Evolutionary conservation across 2,797 vertebrate species (phyloP), one percentile per base, ranked within the genome.

Genomic region (Nyctibius grandis): DNA sequence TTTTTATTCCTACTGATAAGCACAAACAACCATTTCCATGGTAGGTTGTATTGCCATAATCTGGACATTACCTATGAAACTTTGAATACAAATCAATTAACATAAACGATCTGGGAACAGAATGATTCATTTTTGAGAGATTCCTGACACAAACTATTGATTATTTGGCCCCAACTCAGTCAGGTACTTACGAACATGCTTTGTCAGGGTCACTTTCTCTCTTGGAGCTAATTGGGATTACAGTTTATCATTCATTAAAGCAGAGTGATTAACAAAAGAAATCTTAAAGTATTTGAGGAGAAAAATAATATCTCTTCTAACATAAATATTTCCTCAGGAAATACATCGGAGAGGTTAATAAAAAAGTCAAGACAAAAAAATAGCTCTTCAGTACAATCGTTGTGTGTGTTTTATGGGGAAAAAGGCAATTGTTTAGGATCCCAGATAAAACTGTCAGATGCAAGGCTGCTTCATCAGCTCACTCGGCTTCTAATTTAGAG

Each of bases 391-490:
- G 54, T 90, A 23, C 83, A 81, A 73, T 29, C 1, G 0, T 65
- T 42, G 56, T 44, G 26, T 79, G 50, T 38, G 34, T 10, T 81
- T 92, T 69, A 89, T 69, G 76, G 83, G n/a, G 57, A 84, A 91
- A n/a, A 72, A 53, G 40, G 59, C 21, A 60, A 22, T n/a, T 68
- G 18, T 91, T 75, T 89, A 67, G 54, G 44, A 82, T 17, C 47
- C 67, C 72, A 92, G 85, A 92, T 90, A 79, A 96, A 97, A 93
- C 28, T 88, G 95, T 97, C 96, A 98, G 97, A 97, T 98, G 97
- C 91, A 59, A 89, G 85, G 63, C 29, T 97, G 93, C 93, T 87
- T 97, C 95, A 94, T 93, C 85, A 87, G 91, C 70, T 97, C 93
- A 92, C 78, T 97, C 89, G 81, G 16, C 91, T 97, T 91, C 88